A percentile compares a stretch with the other conserved stretches of the same genome.
Conservation (phyloP, 2,113 vertebrate genomes). For the Bubo scandiacus region DNA sequence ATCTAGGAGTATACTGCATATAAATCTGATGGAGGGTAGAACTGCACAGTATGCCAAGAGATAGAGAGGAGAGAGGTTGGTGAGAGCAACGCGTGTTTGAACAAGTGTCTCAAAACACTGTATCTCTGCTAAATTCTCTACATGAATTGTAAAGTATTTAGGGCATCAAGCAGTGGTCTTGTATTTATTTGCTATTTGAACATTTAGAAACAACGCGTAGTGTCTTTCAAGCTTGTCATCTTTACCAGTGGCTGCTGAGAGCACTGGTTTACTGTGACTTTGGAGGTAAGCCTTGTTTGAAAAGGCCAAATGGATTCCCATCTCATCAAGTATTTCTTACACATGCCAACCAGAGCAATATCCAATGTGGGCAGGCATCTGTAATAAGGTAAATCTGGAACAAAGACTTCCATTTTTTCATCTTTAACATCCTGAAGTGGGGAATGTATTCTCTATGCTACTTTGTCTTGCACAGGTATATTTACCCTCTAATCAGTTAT, state of each 20-base stretch:
- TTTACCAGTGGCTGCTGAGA: neutral
- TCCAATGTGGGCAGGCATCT: neutral
- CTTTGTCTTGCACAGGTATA: neutral
- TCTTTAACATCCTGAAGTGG: neutral
- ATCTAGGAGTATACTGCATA: slow-evolving; percentile 47
- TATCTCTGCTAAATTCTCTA: neutral
- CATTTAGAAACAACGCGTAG: neutral
- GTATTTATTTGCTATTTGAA: neutral
- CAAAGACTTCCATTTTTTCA: neutral
- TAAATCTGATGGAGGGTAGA: slow-evolving; percentile 46
- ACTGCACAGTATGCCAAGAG: neutral
- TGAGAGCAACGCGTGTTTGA: neutral
- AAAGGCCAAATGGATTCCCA: neutral
- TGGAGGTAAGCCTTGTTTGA: neutral
- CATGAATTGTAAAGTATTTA: neutral
- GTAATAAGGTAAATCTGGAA: neutral
- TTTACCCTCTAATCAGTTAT: neutral
- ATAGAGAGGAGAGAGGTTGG: neutral
- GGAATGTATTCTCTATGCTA: neutral
- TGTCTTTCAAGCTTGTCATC: neutral
- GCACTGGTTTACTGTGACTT: neutral
- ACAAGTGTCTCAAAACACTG: neutral
- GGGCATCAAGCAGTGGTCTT: neutral
- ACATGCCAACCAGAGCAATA: neutral
- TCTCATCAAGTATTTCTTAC: neutral